Evolutionary conservation across 2,888 invertebrate species (phyloP).

Genomic region (Dione juno): DNA sequence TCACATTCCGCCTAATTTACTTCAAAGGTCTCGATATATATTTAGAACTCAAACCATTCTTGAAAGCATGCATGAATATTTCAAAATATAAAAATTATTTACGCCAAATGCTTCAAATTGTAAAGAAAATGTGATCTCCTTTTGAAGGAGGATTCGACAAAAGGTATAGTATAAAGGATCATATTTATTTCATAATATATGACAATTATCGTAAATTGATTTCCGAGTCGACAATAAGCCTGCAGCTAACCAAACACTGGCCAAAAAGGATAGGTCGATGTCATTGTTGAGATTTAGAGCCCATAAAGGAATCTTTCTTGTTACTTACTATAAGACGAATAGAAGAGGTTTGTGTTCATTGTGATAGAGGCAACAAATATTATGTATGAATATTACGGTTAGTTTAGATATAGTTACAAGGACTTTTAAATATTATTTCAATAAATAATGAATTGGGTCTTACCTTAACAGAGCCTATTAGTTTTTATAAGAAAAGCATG

Average conservation of each 20-base stretch:
- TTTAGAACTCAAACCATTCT: conserved; percentile 78
- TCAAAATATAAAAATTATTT: conserved; percentile 73
- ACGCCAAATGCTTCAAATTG: conserved; percentile 67
- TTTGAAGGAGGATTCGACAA: conserved; percentile 67
- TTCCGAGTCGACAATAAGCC: conserved; percentile 72
- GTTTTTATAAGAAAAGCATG: no score
- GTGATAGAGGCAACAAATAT: conserved; percentile 73
- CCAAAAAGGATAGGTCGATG: conserved; percentile 80
- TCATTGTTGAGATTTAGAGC: conserved; percentile 67
- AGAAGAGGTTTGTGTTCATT: conserved; percentile 71
- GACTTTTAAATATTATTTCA: conserved; percentile 31
- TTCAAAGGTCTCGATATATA: conserved; percentile 67
- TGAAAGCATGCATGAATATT: conserved; percentile 65
- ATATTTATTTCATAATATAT: conserved; percentile 84
- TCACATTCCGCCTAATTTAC: conserved; percentile 74
- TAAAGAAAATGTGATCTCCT: conserved; percentile 61
- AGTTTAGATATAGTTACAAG: conserved; percentile 27
- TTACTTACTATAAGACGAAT: conserved; percentile 52
- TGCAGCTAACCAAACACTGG: conserved; percentile 88
- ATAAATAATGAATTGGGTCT: conserved; percentile 1
- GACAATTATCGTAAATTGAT: conserved; percentile 84
- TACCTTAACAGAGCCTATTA: background rate
- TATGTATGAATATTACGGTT: conserved; percentile 55
- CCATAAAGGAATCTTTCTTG: conserved; percentile 59
- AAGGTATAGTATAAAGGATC: conserved; percentile 72